phyloP scores from a whole-genome alignment of 2,113 vertebrate genomes.

The Mixornis gularis region DNA sequence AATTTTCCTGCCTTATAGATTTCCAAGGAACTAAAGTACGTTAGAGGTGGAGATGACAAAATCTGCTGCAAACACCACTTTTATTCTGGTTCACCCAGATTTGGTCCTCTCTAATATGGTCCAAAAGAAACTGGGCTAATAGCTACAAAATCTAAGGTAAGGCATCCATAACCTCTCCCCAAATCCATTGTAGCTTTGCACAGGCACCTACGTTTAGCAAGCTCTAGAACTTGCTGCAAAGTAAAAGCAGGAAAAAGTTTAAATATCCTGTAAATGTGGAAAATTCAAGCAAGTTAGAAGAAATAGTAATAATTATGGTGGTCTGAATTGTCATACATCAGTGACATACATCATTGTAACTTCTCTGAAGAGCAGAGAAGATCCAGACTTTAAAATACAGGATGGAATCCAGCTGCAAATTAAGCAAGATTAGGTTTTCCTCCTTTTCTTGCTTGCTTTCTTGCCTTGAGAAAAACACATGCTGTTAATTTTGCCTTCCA shows the following conservation, averaged over 20 bases:
- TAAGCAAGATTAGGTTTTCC: constrained; percentile 13
- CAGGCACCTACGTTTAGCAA: not conserved
- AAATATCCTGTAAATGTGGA: not conserved
- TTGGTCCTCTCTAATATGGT: not conserved
- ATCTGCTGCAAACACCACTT: not conserved
- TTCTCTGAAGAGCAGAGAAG: not conserved
- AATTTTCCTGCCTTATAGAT: not conserved
- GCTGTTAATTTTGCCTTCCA: constrained; percentile 14
- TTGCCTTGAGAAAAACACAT: constrained; percentile 31
- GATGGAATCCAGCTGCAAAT: constrained; percentile 21
- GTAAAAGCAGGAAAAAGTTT: not conserved
- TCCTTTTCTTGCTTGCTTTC: constrained; percentile 3
- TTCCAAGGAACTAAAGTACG: not conserved
- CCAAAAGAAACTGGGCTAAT: not conserved
- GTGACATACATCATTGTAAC: not conserved
- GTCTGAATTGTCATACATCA: not conserved
- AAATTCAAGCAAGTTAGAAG: not conserved
- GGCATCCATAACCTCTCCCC: not conserved
- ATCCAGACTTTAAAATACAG: not conserved
- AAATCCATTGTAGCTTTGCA: not conserved
- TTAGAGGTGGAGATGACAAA: not conserved
- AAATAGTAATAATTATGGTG: not conserved
- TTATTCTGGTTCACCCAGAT: not conserved
- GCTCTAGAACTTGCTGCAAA: not conserved
- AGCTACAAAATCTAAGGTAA: not conserved